Percentiles rank a stretch among this genome's conserved stretches.
Evolutionary conservation across 2,113 vertebrate genomes (phyloP).

Genomic region (Neogale vison): DNA sequence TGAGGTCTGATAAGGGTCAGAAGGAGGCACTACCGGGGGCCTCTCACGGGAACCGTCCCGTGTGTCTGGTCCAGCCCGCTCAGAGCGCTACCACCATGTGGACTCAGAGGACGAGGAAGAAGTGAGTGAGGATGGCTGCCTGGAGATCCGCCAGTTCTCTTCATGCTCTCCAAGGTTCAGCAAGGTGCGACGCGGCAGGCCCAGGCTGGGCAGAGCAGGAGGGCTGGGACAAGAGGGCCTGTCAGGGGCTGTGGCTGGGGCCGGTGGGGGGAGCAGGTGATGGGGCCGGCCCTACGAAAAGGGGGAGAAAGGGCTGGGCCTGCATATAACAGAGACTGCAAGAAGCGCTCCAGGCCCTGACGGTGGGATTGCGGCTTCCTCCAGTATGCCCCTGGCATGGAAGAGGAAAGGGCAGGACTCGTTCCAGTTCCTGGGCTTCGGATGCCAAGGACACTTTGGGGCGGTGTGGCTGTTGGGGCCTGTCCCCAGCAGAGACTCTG

Average conservation of each 20-base stretch:
- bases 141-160: slow-evolving; percentile 97
- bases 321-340: not conserved
- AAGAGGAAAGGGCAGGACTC: not conserved
- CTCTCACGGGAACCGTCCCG: slow-evolving; percentile 4
- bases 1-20: not conserved
- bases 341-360: not conserved
- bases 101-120: slow-evolving; percentile 98
- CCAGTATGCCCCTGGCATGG: not conserved
- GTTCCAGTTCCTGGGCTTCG: not conserved
- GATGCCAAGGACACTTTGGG: not conserved
- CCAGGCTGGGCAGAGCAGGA: not conserved
- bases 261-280: not conserved
- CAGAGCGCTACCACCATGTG: slow-evolving; percentile 95
- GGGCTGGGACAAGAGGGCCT: not conserved
- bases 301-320: not conserved
- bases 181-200: slow-evolving; percentile 86
- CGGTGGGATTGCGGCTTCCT: not conserved
- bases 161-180: slow-evolving; percentile 97
- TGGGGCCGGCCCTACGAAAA: not conserved
- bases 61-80: slow-evolving; percentile 88
- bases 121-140: slow-evolving; percentile 94
- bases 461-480: not conserved
- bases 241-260: not conserved
- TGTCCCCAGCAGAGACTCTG: not conserved
- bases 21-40: not conserved